Evolutionary conservation across 2,888 invertebrate species (phyloP), one percentile per base, ranked within the genome.

Genomic region (Rotaria magnacalcarata): DNA sequence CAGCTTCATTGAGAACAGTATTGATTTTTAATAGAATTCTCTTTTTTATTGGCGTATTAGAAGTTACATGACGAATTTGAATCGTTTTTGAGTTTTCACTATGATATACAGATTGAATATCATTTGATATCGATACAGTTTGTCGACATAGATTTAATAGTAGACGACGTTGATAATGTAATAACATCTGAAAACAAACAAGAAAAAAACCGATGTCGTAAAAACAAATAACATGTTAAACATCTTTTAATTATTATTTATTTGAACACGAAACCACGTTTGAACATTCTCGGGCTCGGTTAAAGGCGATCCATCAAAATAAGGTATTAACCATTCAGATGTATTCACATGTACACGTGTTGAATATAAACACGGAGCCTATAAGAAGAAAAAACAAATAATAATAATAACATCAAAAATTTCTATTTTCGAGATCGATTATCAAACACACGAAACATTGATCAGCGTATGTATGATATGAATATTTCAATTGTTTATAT

Each of bases 181-280:
- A 67, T 67, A 67, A 34, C 67, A 67, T 67, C 67, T 67, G 34
- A 34, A 67, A 67, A 27, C 4, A 34, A 34, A 50, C 11, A 67
- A 27, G 34, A 11, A 1, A 34, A 67, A 27, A 67, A 67, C 16
- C 16, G 14, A 54, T 16, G 10, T 4, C 14, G 4, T 50, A 11
- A 50, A 7, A 54, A 54, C 52, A 16, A 54, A 16, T 19, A 16
- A 16, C 16, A 16, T 54, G 11, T 14, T 54, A 54, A 54, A 16
- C 1, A 34, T 67, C 14, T 67, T 67, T 19, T 67, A 67, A 67
- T 67, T 67, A 34, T 67, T 67, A 67, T 67, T 67, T 67, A 67
- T 67, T 67, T 67, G 34, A 67, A 67, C 67, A 34, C 67, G 67
- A 67, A 67, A 67, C 67, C 67, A 67, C 34, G 67, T 67, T 67